Conservation (phyloP, 2,888 invertebrate genomes). For the Erebia epiphron region DNA sequence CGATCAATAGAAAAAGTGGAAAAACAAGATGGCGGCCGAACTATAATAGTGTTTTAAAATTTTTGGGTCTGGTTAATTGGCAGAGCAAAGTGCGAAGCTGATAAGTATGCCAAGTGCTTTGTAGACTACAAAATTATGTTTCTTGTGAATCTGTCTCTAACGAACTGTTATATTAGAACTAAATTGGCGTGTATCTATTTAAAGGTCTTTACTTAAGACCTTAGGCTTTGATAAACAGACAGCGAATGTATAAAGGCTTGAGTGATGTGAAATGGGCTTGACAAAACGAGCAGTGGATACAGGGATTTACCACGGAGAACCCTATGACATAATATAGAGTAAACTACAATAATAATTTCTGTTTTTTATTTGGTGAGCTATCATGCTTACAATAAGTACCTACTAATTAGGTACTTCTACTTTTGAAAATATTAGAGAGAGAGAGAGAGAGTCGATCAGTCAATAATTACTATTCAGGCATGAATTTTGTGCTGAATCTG, state of each 20-base stretch:
- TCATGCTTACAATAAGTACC: too few relatives aligned
- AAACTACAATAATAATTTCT: neutral
- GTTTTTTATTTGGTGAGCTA: too few relatives aligned
- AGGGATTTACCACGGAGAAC: neutral
- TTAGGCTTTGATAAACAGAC: neutral
- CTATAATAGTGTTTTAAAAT: too few relatives aligned
- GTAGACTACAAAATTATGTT: constrained; percentile 3
- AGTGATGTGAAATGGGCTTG: neutral
- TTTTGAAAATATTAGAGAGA: too few relatives aligned
- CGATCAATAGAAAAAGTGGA: too few relatives aligned
- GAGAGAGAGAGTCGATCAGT: too few relatives aligned
- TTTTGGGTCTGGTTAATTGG: constrained; percentile 36
- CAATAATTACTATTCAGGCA: too few relatives aligned
- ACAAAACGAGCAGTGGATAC: neutral
- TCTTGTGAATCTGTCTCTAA: neutral
- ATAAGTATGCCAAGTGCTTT: constrained; percentile 27
- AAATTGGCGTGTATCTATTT: neutral
- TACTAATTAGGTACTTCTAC: too few relatives aligned
- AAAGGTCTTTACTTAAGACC: neutral
- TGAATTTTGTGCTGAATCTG: too few relatives aligned
- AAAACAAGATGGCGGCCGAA: too few relatives aligned
- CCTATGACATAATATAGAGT: neutral
- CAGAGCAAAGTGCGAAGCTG: constrained; percentile 28
- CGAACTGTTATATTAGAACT: neutral
- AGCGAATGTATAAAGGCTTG: neutral